A percentile compares a stretch with the other conserved stretches of the same genome.
Evolutionary conservation across 1,140 invertebrate species (phyloP).

Genomic region (Drosophila jambulina): DNA sequence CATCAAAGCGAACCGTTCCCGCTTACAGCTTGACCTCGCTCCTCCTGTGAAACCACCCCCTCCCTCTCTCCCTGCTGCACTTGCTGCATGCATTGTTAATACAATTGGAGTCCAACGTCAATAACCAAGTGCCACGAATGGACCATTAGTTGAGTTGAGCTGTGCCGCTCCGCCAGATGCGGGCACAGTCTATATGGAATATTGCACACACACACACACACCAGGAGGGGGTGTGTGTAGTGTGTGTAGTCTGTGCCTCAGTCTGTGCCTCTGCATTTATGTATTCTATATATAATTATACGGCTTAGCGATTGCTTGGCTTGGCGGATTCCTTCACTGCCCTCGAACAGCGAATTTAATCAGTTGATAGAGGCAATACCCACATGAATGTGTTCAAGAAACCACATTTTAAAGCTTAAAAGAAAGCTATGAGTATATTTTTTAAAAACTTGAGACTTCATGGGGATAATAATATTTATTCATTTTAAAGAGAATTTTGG

Average conservation of each 20-base stretch:
- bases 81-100: constrained; percentile 79
- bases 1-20: constrained; percentile 74
- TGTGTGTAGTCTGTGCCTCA: no score
- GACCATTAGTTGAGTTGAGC: constrained; percentile 79
- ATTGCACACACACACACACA: constrained; percentile 13
- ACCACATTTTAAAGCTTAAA: neutral
- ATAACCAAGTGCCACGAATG: constrained; percentile 83
- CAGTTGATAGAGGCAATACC: neutral
- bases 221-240: neutral
- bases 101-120: constrained; percentile 79
- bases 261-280: constrained; percentile 51
- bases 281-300: constrained; percentile 72
- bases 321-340: constrained; percentile 36
- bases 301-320: constrained; percentile 41
- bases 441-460: neutral
- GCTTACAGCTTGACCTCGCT: constrained; percentile 34
- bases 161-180: constrained; percentile 62
- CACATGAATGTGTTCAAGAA: neutral
- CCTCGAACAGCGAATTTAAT: constrained; percentile 44
- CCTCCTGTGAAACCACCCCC: neutral
- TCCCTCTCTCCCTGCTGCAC: constrained; percentile 25
- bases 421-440: no score
- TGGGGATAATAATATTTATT: neutral
- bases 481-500: neutral
- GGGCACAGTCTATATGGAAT: constrained; percentile 40